Evolutionary conservation across 2,797 vertebrate genomes (phyloP), one percentile per base, ranked within the genome.

Genomic region (Sandelia bainsii): DNA sequence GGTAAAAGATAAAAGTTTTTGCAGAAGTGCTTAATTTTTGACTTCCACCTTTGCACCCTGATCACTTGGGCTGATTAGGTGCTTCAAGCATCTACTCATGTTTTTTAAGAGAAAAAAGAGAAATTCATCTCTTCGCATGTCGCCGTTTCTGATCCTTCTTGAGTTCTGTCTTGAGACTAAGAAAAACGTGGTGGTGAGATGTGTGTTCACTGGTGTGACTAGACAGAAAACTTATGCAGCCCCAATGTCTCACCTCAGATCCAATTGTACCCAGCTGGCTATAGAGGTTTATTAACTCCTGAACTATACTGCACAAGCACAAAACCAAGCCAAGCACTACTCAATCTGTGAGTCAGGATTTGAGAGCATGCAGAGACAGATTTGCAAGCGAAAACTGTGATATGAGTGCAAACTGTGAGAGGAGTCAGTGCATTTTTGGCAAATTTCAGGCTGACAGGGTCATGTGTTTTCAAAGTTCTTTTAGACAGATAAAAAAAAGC

Each of bases 271-370:
- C 49, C 69, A 58, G 68, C 72, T 53, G 70, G 10, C 16, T 77
- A 60, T 23, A 6, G 67, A 79, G 45, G 61, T 83, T 80, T 64
- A 73, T 73, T 73, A 79, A 83, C 79, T 67, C 57, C 68, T 81
- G 69, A 76, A 57, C 32, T 13, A 61, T 27, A 66, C 57, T 29
- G 69, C 3, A 27, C 54, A 32, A 69, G 69, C 77, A 80, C 54
- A 72, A 78, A 68, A 65, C 62, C 77, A 80, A 76, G 62, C 58
- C 58, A 40, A 68, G 61, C 49, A 22, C 40, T 25, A 56, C 83
- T 79, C 53, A 48, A 46, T 72, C 60, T 27, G 62, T 42, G 39
- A 11, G 39, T 77, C 57, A 54, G 64, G 56, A 58, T 71, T 62
- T 58, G 45, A 45, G 56, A n/a, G 32, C 58, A 53, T 19, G 32